Base-by-base conservation (phyloP, 2,113 vertebrate species). In the Diphyllodes magnificus region DNA sequence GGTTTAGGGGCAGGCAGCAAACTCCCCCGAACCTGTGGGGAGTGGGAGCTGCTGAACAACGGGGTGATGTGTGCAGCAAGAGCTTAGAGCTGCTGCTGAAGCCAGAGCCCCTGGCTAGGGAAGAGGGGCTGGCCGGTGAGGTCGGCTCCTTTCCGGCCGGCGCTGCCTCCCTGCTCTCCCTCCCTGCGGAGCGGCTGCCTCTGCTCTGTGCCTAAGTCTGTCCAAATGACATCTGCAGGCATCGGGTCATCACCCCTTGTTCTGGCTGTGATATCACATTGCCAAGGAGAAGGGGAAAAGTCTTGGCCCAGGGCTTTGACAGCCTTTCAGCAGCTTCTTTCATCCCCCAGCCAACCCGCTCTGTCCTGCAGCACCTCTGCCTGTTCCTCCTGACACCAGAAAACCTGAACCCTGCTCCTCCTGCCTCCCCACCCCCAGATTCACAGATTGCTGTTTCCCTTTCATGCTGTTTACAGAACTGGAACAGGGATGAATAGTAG, bases 401-500 rank as follows among this genome's bases (percentile, higher is more conserved):
- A 65, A 83, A 63, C 68, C 91, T 20, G 31, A 70, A 10, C 65
- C 54, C 63, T 47, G 75, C 70, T 81, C 51, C 85, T 51, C 2
- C 8, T 51, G 69, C 77, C 69, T 91, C 51, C 68, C 86, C 39
- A 66, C 73, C 75, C 54, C 40, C 63, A 35, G 69, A 54, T 68
- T 33, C 63, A 63, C 72, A 12, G 19, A n/a, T 30, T 66, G 64
- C 77, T 9, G 25, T 7, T 73, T 66, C 88, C 86, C 44, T 86
- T 84, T 54, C 71, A 90, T 92, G 96, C 70, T 92, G 44, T 61
- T 88, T 57, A 50, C 80, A 80, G 86, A 68, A 5, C 81, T 75
- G 89, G 80, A 70, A 78, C 69, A 33, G 5, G 9, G 44, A 33
- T 49, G 91, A 90, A 53, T 28, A 39, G 61, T 35, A 40, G 86